Percentiles rank a stretch among this genome's conserved stretches.
phyloP scores from a whole-genome alignment of 1,140 invertebrate species.

The Phocides pigmalion region DNA sequence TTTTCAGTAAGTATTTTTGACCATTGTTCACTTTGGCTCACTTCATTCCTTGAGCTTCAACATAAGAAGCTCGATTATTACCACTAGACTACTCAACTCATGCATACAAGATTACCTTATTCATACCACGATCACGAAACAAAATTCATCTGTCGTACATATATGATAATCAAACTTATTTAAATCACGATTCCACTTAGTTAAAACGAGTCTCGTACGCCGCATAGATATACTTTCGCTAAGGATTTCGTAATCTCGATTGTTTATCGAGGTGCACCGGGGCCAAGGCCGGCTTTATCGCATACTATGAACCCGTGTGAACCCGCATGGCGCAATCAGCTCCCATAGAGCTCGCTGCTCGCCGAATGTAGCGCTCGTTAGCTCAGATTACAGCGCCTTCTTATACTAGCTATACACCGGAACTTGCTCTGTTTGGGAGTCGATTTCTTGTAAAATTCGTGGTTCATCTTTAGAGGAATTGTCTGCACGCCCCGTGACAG shows the following conservation, averaged over 20 bases:
- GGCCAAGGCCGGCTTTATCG: slow-evolving; percentile 69
- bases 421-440: slow-evolving; percentile 7
- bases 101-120: neutral
- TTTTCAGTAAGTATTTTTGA: no score
- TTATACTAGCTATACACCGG: slow-evolving; percentile 13
- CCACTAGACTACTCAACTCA: no score
- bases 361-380: slow-evolving; percentile 34
- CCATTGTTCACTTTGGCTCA: no score
- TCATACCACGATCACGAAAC: no score
- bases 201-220: neutral
- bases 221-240: slow-evolving; percentile 32
- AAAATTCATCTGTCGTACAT: no score
- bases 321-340: slow-evolving; percentile 61
- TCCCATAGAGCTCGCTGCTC: slow-evolving; percentile 35
- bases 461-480: no score
- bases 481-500: no score
- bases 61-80: no score
- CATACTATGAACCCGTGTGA: slow-evolving; percentile 67
- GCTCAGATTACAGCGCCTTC: slow-evolving; percentile 23
- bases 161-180: neutral
- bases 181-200: neutral
- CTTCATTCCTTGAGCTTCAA: no score
- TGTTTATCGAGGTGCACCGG: slow-evolving; percentile 55
- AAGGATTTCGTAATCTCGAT: slow-evolving; percentile 62
- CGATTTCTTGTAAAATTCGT: no score